phyloP scores from a whole-genome alignment of 1,140 invertebrate genomes.

The Brachionus rotundiformis region DNA sequence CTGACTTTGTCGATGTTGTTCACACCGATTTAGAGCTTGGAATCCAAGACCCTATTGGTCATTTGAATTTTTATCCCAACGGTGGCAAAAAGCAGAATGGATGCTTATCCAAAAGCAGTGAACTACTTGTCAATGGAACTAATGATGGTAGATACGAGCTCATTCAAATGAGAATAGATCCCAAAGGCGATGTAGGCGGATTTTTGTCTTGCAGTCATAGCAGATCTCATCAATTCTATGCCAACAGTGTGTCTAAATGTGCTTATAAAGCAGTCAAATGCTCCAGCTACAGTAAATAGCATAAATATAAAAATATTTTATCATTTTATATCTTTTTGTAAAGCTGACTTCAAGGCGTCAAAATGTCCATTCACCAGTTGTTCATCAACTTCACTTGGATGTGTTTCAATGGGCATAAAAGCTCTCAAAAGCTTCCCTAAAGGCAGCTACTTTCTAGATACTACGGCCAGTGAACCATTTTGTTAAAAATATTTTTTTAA shows the following conservation, averaged over 20 bases:
- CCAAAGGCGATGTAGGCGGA: not conserved
- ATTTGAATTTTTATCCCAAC: constrained; percentile 61
- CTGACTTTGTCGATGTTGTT: constrained; percentile 86
- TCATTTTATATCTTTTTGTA: not conserved
- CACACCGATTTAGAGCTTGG: constrained; percentile 78
- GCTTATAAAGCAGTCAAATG: not conserved
- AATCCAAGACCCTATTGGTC: constrained; percentile 66
- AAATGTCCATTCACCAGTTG: not conserved
- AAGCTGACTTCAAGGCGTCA: not conserved
- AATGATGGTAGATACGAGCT: not conserved
- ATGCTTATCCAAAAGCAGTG: not conserved
- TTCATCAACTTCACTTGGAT: not conserved
- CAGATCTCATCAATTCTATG: not conserved
- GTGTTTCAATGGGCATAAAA: constrained; percentile 3
- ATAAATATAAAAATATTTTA: not conserved
- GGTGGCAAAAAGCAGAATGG: constrained; percentile 66
- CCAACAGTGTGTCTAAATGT: constrained; percentile 29
- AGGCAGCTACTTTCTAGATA: not conserved
- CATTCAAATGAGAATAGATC: constrained; percentile 9
- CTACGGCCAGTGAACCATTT: not conserved
- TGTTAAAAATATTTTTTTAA: no score
- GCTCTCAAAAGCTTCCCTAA: not conserved
- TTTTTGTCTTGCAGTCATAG: constrained; percentile 24
- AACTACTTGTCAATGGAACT: not conserved
- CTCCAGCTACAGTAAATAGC: not conserved